Conservation (phyloP, 2,797 vertebrate species). For the Leucoraja ocellata region DNA sequence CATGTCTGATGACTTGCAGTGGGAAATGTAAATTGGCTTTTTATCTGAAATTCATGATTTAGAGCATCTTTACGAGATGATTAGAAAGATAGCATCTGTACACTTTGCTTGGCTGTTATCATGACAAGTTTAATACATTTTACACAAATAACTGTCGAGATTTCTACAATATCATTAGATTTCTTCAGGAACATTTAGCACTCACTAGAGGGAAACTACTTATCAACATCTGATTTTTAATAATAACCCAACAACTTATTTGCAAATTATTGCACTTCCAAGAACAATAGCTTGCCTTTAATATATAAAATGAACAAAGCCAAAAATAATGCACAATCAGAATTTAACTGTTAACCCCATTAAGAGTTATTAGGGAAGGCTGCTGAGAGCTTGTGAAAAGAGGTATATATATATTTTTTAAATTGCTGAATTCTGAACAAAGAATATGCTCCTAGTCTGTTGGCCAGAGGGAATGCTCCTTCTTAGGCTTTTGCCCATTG, state of each 20-base stretch:
- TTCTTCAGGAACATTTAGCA: not conserved
- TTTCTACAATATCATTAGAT: not conserved
- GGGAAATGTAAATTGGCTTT: not conserved
- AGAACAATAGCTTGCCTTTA: not conserved
- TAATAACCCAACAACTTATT: not conserved
- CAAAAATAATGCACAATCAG: not conserved
- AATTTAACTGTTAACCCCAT: not conserved
- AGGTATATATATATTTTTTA: not conserved
- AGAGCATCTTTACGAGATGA: not conserved
- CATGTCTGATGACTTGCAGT: not conserved
- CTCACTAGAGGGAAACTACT: not conserved
- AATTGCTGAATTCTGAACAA: too few species aligned
- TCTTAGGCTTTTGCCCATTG: too few species aligned
- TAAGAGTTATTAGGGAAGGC: not conserved
- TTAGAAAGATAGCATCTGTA: conserved; percentile 16
- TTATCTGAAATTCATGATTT: not conserved
- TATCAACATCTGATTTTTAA: not conserved
- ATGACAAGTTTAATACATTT: conserved; percentile 26
- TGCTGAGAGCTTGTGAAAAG: not conserved
- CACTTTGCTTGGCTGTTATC: not conserved
- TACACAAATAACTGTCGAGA: not conserved
- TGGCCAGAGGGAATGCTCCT: too few species aligned
- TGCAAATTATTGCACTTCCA: not conserved
- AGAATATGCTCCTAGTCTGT: too few species aligned
- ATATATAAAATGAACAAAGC: not conserved